Conservation (phyloP, 2,888 invertebrate genomes). For the Mythimna loreyi region DNA sequence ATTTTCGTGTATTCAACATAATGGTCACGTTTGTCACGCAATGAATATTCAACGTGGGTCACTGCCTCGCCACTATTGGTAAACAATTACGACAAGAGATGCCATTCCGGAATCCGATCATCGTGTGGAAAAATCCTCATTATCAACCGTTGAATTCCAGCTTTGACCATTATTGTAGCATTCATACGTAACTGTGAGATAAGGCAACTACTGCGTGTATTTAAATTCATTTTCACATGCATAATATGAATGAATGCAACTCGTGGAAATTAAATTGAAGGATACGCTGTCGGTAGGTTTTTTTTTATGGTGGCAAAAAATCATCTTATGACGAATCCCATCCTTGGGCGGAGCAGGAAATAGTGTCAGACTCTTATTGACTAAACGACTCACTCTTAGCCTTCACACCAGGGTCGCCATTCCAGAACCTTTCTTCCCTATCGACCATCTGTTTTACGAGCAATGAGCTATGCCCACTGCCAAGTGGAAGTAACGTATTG, state of each 20-base stretch:
- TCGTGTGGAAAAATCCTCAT: constrained; percentile 24
- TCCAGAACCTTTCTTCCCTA: too few relatives aligned
- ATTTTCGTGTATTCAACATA: not conserved
- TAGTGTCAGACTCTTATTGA: too few relatives aligned
- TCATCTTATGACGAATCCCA: too few relatives aligned
- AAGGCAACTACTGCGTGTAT: constrained; percentile 3
- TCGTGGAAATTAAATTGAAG: constrained; percentile 3
- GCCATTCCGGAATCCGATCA: constrained; percentile 19
- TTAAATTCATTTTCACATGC: constrained; percentile 12
- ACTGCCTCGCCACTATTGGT: constrained; percentile 8
- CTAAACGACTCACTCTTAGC: too few relatives aligned
- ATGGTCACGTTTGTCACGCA: constrained; percentile 8
- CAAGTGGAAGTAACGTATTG: too few relatives aligned
- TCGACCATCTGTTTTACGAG: too few relatives aligned
- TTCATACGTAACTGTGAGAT: constrained; percentile 17
- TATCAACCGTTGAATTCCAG: constrained; percentile 1
- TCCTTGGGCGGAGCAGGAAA: too few relatives aligned
- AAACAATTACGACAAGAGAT: constrained; percentile 30
- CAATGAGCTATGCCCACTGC: too few relatives aligned
- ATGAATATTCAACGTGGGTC: constrained; percentile 37
- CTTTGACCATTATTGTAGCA: not conserved
- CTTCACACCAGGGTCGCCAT: too few relatives aligned
- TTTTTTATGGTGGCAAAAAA: too few relatives aligned
- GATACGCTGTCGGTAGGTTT: constrained; percentile 9
- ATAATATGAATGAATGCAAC: constrained; percentile 10